Evolutionary conservation across 2,888 invertebrate genomes (phyloP), one percentile per base, ranked within the genome.

Genomic region (Caenorhabditis wallacei): DNA sequence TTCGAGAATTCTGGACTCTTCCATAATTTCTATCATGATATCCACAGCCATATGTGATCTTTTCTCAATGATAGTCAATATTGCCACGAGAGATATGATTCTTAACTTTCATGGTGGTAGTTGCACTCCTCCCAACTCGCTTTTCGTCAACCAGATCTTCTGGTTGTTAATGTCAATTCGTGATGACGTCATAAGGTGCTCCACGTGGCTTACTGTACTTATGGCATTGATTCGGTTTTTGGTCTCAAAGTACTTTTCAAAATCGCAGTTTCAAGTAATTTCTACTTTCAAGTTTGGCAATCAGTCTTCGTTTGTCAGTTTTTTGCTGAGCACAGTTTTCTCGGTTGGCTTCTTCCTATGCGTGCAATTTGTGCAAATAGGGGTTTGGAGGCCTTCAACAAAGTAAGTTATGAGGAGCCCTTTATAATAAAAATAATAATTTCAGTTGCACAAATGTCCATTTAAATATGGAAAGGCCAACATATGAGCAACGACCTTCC

Each of bases 191-290:
- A 24, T 53, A n/a, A 22, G 72, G 53, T 51, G 51, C 18, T 72
- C 72, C 16, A 72, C 72, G 8, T 72, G 72, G 72, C 61, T 63
- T 8, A 16, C 26, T 16, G 72, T 72, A 5, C 22, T 48, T 1
- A 72, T 72, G 72, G 61, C 72, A 4, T 8, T 54, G 1, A 20
- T 54, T 16, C 30, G 63, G 40, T 63, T 20, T 20, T 11, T 63
- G 2, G 63, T 63, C 1, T 46, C 30, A 18, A 46, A 30, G 8
- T 30, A 63, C 24, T 63, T 30, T 7, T 46, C 63, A 0, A 63
- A 46, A 18, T 26, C 63, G 1, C 46, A 48, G 8, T 63, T 59
- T 22, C 59, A 59, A 22, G 2, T 4, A 18, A 22, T 63, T 11
- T 46, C 63, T 1, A 48, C 26, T 18, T 48, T 48, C 18, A n/a